phyloP scores from a whole-genome alignment of 2,113 vertebrate genomes.

The Corynorhinus townsendii region DNA sequence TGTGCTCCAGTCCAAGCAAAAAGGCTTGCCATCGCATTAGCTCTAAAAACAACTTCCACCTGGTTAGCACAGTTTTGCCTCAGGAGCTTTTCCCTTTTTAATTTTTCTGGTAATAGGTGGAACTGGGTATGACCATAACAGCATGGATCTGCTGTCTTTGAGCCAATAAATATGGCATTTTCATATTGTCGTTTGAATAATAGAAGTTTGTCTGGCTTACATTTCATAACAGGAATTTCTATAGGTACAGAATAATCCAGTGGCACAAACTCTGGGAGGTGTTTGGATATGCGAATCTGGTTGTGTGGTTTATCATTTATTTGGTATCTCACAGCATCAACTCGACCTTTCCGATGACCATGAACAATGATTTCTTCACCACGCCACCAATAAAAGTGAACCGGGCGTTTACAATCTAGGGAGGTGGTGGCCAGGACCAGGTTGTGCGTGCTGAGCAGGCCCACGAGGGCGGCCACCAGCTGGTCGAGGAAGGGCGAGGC shows the following conservation, averaged over 20 bases:
- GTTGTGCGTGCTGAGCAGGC: conserved; percentile 78
- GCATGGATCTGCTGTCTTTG: conserved; percentile 87
- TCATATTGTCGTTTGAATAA: conserved; percentile 93
- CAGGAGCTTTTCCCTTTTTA: conserved; percentile 82
- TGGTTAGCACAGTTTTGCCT: conserved; percentile 82
- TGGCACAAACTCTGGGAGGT: conserved; percentile 89
- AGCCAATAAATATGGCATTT: conserved; percentile 91
- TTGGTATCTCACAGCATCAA: conserved; percentile 91
- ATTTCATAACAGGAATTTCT: conserved; percentile 87
- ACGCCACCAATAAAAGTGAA: conserved; percentile 93
- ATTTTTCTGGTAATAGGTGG: conserved; percentile 88
- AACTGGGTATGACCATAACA: conserved; percentile 97
- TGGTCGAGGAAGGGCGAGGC: conserved; percentile 81
- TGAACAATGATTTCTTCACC: conserved; percentile 85
- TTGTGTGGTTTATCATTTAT: conserved; percentile 90
- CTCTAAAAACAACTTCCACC: conserved; percentile 87
- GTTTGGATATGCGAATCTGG: conserved; percentile 90
- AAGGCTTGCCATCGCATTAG: conserved; percentile 92
- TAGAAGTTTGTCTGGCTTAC: conserved; percentile 87
- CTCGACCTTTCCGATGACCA: conserved; percentile 86
- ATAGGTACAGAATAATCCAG: conserved; percentile 82
- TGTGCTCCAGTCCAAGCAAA: conserved; percentile 98
- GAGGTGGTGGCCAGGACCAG: conserved; percentile 77
- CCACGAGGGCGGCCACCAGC: conserved; percentile 78
- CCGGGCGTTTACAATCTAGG: conserved; percentile 87